Percentiles rank a stretch among this genome's conserved stretches.
Evolutionary conservation across 2,113 vertebrate genomes (phyloP).

Genomic region (Butorides virescens): DNA sequence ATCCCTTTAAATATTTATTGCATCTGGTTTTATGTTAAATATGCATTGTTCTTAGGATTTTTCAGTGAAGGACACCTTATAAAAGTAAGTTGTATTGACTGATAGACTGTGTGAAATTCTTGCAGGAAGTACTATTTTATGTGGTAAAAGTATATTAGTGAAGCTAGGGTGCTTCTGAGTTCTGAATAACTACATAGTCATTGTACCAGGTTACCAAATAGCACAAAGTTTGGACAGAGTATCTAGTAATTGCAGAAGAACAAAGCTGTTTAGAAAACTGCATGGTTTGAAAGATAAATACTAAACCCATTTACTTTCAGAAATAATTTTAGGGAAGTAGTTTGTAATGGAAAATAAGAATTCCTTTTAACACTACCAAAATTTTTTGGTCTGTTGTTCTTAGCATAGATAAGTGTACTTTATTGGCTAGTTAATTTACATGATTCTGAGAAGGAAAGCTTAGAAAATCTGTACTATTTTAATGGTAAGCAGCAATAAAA

Average conservation of each 20-base stretch:
- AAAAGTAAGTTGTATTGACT: constrained; percentile 29
- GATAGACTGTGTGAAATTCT: constrained; percentile 11
- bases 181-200: constrained; percentile 11
- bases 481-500: background rate
- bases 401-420: background rate
- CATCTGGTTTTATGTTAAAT: constrained; percentile 19
- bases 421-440: background rate
- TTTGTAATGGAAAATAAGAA: background rate
- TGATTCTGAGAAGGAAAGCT: background rate
- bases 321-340: background rate
- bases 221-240: background rate
- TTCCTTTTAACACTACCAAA: background rate
- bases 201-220: background rate
- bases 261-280: constrained; percentile 21
- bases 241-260: constrained; percentile 15
- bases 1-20: constrained; percentile 48
- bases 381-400: background rate
- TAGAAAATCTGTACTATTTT: background rate
- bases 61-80: constrained; percentile 22
- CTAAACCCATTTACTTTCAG: background rate
- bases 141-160: background rate
- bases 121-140: constrained; percentile 17
- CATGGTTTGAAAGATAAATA: background rate
- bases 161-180: background rate
- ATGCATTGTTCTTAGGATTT: background rate